Evolutionary conservation across 2,888 invertebrate species (phyloP).

Genomic region (Cheilosia scutellata): DNA sequence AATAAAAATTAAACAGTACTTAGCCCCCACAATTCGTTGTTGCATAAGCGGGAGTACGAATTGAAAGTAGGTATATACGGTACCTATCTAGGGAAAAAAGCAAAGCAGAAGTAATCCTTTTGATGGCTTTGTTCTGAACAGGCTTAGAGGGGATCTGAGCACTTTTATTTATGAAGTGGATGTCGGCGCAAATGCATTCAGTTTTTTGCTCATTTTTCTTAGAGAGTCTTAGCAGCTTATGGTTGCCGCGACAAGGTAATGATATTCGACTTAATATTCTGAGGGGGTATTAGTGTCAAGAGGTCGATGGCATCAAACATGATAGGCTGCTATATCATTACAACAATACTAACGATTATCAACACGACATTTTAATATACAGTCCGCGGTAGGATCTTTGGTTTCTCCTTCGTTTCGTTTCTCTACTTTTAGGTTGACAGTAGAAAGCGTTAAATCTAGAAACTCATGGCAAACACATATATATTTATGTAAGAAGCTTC

Average conservation of each 20-base stretch:
- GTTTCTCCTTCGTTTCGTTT: no score
- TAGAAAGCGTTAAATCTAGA: no score
- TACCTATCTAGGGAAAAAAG: no score
- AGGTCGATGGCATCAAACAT: no score
- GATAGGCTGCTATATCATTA: no score
- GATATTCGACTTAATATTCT: background rate
- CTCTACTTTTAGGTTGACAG: no score
- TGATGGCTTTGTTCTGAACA: slow-evolving; percentile 1
- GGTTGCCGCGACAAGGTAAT: background rate
- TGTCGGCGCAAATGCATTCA: background rate
- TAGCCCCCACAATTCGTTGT: background rate
- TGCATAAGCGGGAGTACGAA: background rate
- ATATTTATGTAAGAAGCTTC: no score
- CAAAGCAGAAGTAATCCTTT: slow-evolving; percentile 16
- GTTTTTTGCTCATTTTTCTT: background rate
- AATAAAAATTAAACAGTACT: background rate
- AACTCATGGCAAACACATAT: no score
- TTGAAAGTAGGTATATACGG: background rate
- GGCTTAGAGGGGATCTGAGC: background rate
- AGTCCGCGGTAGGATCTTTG: no score
- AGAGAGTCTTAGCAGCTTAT: background rate
- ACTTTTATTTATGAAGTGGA: slow-evolving; percentile 22
- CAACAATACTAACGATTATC: no score
- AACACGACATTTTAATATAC: no score
- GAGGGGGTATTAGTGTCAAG: no score